Base-by-base conservation (phyloP, 37 sponge, comb jelly and placozoan genomes). In the Bolinopsis microptera region DNA sequence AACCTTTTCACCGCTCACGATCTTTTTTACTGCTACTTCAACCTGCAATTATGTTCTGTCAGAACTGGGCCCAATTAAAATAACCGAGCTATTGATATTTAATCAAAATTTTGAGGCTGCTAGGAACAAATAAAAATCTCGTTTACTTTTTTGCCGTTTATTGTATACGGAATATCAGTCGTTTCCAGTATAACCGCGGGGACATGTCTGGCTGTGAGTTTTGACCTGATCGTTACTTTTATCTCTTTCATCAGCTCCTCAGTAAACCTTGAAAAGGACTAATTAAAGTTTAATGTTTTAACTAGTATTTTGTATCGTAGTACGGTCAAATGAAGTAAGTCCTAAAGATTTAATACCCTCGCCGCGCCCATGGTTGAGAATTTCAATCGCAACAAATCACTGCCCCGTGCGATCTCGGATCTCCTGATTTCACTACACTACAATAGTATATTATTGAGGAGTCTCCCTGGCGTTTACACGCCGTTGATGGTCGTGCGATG, bases 1-100 rank as follows among this genome's bases (percentile, higher is more conserved):
- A 0, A 96, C 96, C 0, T 94, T 94, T 38, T 97, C 95, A 0
- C 99, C 99, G 48, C 96, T 94, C 0, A 98, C 92, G 0, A 98
- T 95, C 94, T 95, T 95, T 93, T 98, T 98, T 26, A 98, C 96
- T 22, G 99, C 99, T 35, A 98, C 97, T 82, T 98, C 99, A 30
- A 98, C 99, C 80, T 68, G 32, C 8, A 8, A 33, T 75, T 75
- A 31, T 18, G 18, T 18, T 75, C 32, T 18, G 32, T 31, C 32
- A 75, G 35, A 33, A 8, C 16, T 75, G 35, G 18, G 13, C 16
- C 13, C 16, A 32, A 75, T 21, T 18, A 8, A 33, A 33, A 68
- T 24, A 24, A 68, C 69, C 24, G n/a, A n/a, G n/a, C n/a, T n/a
- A 39, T 24, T 25, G 30, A 40, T 40, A 25, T 25, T 30, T 21